These are phyloP conservation scores for Mormyrus lacerda DNA, from an alignment of 2,113 vertebrate genomes.

Conservation along the genomic window DNA sequence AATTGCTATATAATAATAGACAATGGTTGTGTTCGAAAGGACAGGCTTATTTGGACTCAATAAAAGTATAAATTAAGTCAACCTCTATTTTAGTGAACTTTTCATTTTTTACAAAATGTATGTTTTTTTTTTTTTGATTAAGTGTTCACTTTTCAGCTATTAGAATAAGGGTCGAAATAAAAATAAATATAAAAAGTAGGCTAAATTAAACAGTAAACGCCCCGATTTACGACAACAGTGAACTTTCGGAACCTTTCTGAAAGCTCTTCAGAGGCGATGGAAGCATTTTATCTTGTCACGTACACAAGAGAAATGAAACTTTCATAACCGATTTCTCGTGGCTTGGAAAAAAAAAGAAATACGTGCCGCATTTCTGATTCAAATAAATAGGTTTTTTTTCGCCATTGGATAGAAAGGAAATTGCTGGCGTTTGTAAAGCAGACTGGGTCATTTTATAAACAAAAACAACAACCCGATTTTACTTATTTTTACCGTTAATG, in stretches of 20 bases:
- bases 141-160: not conserved
- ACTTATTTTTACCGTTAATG: not conserved
- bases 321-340: not conserved
- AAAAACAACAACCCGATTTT: not conserved
- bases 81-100: not conserved
- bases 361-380: not conserved
- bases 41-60: not conserved
- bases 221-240: not conserved
- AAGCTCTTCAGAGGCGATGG: not conserved
- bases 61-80: not conserved
- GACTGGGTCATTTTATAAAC: not conserved
- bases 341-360: not conserved
- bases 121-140: not conserved
- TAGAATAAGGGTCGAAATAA: not conserved
- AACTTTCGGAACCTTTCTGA: not conserved
- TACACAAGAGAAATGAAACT: slow-evolving; percentile 19
- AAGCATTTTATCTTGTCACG: not conserved
- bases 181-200: not conserved
- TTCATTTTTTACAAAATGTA: not conserved
- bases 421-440: not conserved
- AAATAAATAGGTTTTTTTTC: not conserved
- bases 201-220: not conserved
- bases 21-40: not conserved
- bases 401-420: not conserved
- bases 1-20: not conserved